phyloP scores from a whole-genome alignment of 1,140 invertebrate genomes.

The Micrasema longulum region DNA sequence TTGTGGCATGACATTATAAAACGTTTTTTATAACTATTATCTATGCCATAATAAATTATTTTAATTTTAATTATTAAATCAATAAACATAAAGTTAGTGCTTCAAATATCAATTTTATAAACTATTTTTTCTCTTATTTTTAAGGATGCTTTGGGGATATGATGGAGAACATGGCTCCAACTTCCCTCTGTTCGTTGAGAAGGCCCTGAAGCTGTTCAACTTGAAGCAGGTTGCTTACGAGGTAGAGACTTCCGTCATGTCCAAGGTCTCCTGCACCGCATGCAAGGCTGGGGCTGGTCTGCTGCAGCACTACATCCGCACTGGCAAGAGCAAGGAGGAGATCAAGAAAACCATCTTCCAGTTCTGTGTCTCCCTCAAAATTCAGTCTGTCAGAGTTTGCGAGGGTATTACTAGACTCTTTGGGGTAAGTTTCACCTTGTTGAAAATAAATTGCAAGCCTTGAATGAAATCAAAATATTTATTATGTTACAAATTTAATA shows the following conservation, averaged over 20 bases:
- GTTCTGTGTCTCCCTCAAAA: slow-evolving; percentile 87
- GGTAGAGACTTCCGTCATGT: slow-evolving; percentile 91
- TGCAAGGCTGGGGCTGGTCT: slow-evolving; percentile 90
- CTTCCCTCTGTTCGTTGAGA: slow-evolving; percentile 82
- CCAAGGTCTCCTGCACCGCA: slow-evolving; percentile 89
- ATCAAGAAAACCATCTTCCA: slow-evolving; percentile 88
- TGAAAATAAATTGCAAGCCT: too few relatives aligned
- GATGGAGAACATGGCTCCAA: slow-evolving; percentile 76
- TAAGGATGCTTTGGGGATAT: slow-evolving; percentile 76
- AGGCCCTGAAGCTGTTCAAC: slow-evolving; percentile 84
- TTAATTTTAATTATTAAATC: not conserved
- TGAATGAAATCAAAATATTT: too few relatives aligned
- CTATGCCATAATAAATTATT: not conserved
- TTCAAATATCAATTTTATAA: too few relatives aligned
- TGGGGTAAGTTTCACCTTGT: slow-evolving; percentile 75
- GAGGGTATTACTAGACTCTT: slow-evolving; percentile 88
- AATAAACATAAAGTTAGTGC: too few relatives aligned
- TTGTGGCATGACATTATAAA: too few relatives aligned
- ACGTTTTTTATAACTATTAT: too few relatives aligned
- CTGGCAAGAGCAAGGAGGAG: slow-evolving; percentile 84
- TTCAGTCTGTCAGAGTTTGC: slow-evolving; percentile 87
- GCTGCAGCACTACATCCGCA: slow-evolving; percentile 86
- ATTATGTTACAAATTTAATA: too few relatives aligned
- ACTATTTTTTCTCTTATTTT: not conserved
- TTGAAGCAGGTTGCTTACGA: slow-evolving; percentile 83